Evolutionary conservation across 2,797 vertebrate species (phyloP).

Genomic region (Gallinago solitaria): DNA sequence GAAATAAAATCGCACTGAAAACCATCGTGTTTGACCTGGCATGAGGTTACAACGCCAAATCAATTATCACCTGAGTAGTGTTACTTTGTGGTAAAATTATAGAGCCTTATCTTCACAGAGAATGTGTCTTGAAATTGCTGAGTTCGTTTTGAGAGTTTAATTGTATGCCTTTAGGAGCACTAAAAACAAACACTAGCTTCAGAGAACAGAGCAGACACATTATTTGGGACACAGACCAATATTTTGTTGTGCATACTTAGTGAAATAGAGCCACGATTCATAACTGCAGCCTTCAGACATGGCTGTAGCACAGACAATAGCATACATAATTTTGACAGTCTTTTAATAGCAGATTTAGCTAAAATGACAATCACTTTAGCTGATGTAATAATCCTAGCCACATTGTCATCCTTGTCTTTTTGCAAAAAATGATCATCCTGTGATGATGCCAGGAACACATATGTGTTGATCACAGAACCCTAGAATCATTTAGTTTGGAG

Average conservation of each 20-base stretch:
- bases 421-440: background rate
- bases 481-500: background rate
- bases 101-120: background rate
- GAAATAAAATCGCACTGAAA: background rate
- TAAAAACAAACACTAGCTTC: background rate
- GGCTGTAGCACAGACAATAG: background rate
- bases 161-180: background rate
- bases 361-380: background rate
- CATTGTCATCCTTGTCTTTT: background rate
- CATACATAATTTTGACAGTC: background rate
- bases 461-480: background rate
- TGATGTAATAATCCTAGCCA: background rate
- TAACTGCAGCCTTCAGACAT: background rate
- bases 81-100: background rate
- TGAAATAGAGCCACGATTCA: background rate
- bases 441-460: accelerated
- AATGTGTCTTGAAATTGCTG: background rate
- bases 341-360: background rate
- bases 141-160: background rate
- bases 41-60: background rate
- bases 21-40: background rate
- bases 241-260: background rate
- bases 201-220: background rate
- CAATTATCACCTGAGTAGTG: background rate
- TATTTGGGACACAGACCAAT: background rate